Evolutionary conservation across 2,888 invertebrate genomes (phyloP), one percentile per base, ranked within the genome.

Genomic region (Cenopis cana): DNA sequence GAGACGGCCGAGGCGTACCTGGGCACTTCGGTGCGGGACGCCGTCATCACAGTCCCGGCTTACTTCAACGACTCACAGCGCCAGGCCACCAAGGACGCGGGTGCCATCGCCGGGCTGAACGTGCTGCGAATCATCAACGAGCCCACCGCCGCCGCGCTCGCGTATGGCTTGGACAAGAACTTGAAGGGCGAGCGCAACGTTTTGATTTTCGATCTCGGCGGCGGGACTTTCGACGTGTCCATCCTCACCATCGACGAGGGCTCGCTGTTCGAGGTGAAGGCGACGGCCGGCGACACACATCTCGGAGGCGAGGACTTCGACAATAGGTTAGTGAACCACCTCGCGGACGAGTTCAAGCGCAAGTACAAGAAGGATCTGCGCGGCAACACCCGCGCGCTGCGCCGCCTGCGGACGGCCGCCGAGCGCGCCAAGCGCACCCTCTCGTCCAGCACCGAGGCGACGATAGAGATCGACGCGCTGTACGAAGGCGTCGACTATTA

Each of bases 271-370:
- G 96, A 96, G 84, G 97, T 96, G 8, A 95, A 95, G 85, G 91
- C 97, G 0, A 97, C 96, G 0, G 96, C 96, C 65, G 96, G 97
- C 33, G 97, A 97, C 81, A 97, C 97, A 11, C 97, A 96, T 82
- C 92, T 96, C 72, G 96, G 96, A 56, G 96, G 96, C 29, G 96
- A 96, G 85, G 95, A 96, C 86, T 91, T 90, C 74, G 76, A 94
- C 81, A 95, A 94, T 81, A 83, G 95, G 67, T 83, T 96, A 74
- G 95, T 95, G 20, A 94, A 90, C 67, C 94, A 95, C 78, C 91
- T 95, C 64, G 91, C 93, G 36, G 94, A 95, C 17, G 96, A 96
- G 82, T 96, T 96, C 85, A 94, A 95, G 82, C 85, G 95, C 1
- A 96, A 95, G 78, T 94, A 89, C 86, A 94, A 90, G 72, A 95